phyloP scores from a whole-genome alignment of 2,113 vertebrate genomes.

The Oryzias curvinotus region DNA sequence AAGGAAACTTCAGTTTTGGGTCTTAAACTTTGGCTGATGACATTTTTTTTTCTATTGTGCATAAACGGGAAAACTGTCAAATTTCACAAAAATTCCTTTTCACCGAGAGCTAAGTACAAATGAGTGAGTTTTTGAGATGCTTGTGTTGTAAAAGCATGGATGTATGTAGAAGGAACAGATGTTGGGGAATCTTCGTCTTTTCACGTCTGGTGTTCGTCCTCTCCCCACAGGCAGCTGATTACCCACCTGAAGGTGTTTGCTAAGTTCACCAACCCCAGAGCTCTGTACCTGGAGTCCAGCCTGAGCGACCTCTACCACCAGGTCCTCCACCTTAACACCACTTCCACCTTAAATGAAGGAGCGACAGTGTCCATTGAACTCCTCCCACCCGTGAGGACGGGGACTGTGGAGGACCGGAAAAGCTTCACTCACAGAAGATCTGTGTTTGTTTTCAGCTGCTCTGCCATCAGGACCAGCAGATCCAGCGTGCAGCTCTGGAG shows the following conservation, averaged over 20 bases:
- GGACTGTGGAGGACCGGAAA: no score
- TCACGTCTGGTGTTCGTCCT: neutral
- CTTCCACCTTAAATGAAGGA: no score
- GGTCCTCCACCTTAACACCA: slow-evolving; percentile 54
- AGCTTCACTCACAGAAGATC: no score
- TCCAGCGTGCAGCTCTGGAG: slow-evolving; percentile 89
- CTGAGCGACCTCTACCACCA: slow-evolving; percentile 87
- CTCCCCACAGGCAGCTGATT: slow-evolving; percentile 84
- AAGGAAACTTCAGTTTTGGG: no score
- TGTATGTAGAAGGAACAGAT: no score
- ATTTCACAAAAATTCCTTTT: no score
- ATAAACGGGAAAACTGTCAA: no score
- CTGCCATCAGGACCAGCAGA: slow-evolving; percentile 90
- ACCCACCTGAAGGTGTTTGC: slow-evolving; percentile 91
- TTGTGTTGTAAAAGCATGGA: no score
- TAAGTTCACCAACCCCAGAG: slow-evolving; percentile 91
- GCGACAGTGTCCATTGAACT: neutral
- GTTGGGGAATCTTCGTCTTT: neutral
- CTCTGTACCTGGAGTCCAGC: slow-evolving; percentile 88
- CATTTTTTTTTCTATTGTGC: no score
- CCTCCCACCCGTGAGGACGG: neutral
- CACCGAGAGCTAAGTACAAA: no score
- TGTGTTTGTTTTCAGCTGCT: slow-evolving; percentile 78
- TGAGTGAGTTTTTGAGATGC: no score
- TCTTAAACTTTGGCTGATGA: no score